Conservation (phyloP, 2,797 vertebrate species). For the Lates japonicus region DNA sequence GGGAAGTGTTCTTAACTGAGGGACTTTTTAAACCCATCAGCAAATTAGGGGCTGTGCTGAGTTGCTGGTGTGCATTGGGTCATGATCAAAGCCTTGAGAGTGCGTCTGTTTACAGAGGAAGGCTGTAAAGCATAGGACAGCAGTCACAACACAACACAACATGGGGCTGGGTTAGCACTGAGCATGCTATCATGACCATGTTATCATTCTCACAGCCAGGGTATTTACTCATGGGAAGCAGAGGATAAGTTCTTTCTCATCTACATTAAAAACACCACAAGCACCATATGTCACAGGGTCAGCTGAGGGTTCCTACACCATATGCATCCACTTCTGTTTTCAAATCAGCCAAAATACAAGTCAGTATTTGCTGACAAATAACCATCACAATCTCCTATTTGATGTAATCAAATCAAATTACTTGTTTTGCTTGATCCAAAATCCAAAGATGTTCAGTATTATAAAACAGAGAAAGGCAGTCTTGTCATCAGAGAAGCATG, state of each 20-base stretch:
- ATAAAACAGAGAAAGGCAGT: neutral
- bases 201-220: constrained; percentile 60
- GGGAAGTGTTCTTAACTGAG: constrained; percentile 83
- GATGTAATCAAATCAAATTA: neutral
- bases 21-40: constrained; percentile 77
- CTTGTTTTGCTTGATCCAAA: neutral
- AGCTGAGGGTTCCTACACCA: constrained; percentile 8
- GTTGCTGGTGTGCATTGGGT: constrained; percentile 63
- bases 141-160: constrained; percentile 68
- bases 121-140: constrained; percentile 57
- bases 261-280: constrained; percentile 57
- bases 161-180: constrained; percentile 37
- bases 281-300: constrained; percentile 38
- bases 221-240: constrained; percentile 58
- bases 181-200: constrained; percentile 63
- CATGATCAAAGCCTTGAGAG: constrained; percentile 73
- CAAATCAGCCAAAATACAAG: neutral
- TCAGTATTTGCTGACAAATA: too few relatives aligned
- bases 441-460: neutral
- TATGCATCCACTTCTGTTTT: constrained; percentile 19
- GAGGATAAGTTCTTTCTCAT: constrained; percentile 60
- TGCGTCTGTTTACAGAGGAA: constrained; percentile 60
- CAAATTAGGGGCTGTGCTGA: constrained; percentile 73
- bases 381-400: neutral
- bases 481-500: neutral